Evolutionary conservation across 2,113 vertebrate genomes (phyloP).

Genomic region (Ictalurus furcatus): DNA sequence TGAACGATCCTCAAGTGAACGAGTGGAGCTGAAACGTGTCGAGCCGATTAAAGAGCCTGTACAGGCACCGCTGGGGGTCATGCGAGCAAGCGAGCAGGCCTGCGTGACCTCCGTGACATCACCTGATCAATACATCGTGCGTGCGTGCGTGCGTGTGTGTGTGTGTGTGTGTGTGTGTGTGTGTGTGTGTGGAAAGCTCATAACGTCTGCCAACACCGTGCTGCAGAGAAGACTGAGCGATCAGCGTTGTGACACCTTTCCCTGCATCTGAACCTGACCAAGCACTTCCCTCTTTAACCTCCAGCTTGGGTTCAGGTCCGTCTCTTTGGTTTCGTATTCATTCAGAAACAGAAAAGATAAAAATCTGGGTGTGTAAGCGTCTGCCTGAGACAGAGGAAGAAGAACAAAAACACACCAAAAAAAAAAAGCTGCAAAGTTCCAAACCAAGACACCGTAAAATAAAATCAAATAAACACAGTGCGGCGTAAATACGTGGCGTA

Average conservation of each 20-base stretch:
- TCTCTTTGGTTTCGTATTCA: conserved; percentile 22
- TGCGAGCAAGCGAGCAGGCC: not conserved
- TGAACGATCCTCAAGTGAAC: not conserved
- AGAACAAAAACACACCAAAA: not conserved
- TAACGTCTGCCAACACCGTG: not conserved
- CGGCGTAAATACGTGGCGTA: no score
- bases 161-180: not conserved
- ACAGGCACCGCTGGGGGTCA: not conserved
- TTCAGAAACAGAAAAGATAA: not conserved
- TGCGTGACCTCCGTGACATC: not conserved
- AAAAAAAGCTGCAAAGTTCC: conserved; percentile 2
- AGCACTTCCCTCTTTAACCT: not conserved
- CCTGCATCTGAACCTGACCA: not conserved
- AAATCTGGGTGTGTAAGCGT: not conserved
- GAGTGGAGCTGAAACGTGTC: not conserved
- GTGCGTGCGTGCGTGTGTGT: not conserved
- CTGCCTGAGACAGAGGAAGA: not conserved
- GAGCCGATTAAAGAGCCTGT: not conserved
- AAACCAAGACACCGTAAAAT: not conserved
- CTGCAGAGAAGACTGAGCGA: not conserved
- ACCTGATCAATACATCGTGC: not conserved
- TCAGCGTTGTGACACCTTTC: not conserved
- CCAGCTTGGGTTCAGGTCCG: not conserved
- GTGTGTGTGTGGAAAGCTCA: not conserved
- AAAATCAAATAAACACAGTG: no score